A percentile compares a stretch with the other conserved stretches of the same genome.
phyloP scores from a whole-genome alignment of 2,888 invertebrate genomes.

The Metopia argyrocephala region DNA sequence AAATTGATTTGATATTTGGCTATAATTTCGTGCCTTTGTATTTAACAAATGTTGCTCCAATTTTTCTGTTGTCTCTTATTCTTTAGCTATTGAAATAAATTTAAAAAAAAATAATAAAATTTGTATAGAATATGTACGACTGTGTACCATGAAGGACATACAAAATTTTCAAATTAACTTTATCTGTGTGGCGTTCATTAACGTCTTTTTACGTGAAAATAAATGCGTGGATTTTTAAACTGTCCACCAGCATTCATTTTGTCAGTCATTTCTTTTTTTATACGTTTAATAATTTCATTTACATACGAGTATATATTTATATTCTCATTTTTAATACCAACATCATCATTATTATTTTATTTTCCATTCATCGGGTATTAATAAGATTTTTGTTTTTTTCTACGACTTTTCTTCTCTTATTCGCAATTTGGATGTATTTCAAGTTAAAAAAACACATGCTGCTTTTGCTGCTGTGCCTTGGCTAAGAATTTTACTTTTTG shows the following conservation, averaged over 20 bases:
- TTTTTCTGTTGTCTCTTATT: too few species aligned
- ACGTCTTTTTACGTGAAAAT: slow-evolving; percentile 8
- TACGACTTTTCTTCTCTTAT: background rate
- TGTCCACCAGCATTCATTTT: background rate
- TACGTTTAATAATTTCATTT: slow-evolving; percentile 43
- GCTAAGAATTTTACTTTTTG: slow-evolving; percentile 16
- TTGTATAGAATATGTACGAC: too few species aligned
- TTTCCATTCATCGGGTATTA: slow-evolving; percentile 54
- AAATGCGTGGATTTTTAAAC: slow-evolving; percentile 34
- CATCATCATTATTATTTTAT: slow-evolving; percentile 58
- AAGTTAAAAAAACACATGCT: slow-evolving; percentile 13
- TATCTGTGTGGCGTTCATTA: slow-evolving; percentile 56
- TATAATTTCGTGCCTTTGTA: too few species aligned
- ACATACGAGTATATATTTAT: slow-evolving; percentile 42
- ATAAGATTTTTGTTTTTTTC: slow-evolving; percentile 34
- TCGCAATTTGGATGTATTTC: background rate
- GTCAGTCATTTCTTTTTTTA: background rate
- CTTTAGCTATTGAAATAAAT: background rate
- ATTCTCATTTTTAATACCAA: slow-evolving; percentile 47
- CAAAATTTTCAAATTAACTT: slow-evolving; percentile 45
- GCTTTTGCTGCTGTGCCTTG: slow-evolving; percentile 21
- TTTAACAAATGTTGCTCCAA: too few species aligned
- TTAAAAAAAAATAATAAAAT: background rate
- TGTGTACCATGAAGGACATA: background rate
- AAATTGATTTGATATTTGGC: too few species aligned